Percentiles rank a stretch among this genome's conserved stretches.
Evolutionary conservation across 1,140 invertebrate genomes (phyloP).

Genomic region (Colletes gigas): DNA sequence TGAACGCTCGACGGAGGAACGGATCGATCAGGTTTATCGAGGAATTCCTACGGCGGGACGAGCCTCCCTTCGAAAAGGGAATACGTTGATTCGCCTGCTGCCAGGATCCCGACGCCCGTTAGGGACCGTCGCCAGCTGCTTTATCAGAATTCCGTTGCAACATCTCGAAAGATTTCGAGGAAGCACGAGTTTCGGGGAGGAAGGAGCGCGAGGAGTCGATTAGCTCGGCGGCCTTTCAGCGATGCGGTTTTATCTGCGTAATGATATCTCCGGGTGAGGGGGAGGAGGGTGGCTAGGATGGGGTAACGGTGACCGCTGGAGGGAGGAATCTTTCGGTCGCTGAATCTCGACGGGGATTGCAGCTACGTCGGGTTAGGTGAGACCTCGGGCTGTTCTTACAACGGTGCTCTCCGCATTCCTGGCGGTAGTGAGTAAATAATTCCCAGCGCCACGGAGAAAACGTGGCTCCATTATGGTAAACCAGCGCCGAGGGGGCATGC

Average conservation of each 20-base stretch:
- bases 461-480: constrained; percentile 60
- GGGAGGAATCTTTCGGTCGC: constrained; percentile 28
- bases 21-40: constrained; percentile 20
- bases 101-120: neutral
- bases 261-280: constrained; percentile 63
- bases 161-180: constrained; percentile 46
- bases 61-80: neutral
- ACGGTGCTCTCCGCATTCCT: constrained; percentile 54
- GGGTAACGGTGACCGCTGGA: constrained; percentile 17
- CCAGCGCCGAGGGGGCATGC: constrained; percentile 11
- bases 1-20: neutral
- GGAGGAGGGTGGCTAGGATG: neutral
- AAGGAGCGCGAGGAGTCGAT: constrained; percentile 60
- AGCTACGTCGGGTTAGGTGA: constrained; percentile 49
- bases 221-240: constrained; percentile 67
- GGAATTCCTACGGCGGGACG: neutral
- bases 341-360: constrained; percentile 52
- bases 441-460: constrained; percentile 55
- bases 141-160: constrained; percentile 15
- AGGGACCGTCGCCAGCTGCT: neutral
- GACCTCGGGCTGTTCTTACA: constrained; percentile 62
- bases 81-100: neutral
- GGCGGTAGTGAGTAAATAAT: constrained; percentile 62
- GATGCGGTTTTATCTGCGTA: constrained; percentile 73
- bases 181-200: constrained; percentile 50